phyloP scores from a whole-genome alignment of 92 coral and sea anemone genomes.

The Pocillopora meandrina region DNA sequence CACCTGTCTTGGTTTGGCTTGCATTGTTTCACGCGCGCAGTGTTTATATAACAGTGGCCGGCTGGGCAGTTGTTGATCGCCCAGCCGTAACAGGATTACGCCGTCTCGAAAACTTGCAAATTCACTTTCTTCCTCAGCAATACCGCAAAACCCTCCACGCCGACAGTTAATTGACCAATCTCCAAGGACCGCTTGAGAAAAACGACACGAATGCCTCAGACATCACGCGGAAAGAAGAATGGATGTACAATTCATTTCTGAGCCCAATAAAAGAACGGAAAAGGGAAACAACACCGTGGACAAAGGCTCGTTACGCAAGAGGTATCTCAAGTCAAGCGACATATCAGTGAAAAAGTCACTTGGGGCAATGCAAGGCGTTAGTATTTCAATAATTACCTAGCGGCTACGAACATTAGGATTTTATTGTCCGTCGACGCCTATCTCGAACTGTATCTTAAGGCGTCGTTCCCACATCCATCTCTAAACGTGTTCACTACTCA shows the following conservation, averaged over 20 bases:
- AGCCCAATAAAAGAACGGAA: not conserved
- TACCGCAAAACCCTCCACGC: not conserved
- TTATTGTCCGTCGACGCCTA: not conserved
- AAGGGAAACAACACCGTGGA: not conserved
- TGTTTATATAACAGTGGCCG: slow-evolving; percentile 45
- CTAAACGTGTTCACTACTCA: not conserved
- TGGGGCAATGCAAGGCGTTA: not conserved
- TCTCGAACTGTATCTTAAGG: not conserved
- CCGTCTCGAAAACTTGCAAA: slow-evolving; percentile 54
- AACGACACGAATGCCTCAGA: no score
- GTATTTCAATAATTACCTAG: not conserved
- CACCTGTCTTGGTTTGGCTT: slow-evolving; percentile 34
- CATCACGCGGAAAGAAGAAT: no score
- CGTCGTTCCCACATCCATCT: not conserved
- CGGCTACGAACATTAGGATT: not conserved
- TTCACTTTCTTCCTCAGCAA: slow-evolving; percentile 18
- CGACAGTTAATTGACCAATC: no score
- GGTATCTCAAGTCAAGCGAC: not conserved
- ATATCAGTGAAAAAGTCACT: not conserved
- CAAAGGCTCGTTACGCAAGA: not conserved
- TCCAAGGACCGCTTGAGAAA: no score
- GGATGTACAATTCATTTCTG: not conserved
- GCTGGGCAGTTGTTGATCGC: slow-evolving; percentile 15
- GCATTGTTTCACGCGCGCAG: slow-evolving; percentile 10
- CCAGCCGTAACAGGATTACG: slow-evolving; percentile 17